phyloP scores from a whole-genome alignment of 1,140 invertebrate genomes.

The Cydia fagiglandana region DNA sequence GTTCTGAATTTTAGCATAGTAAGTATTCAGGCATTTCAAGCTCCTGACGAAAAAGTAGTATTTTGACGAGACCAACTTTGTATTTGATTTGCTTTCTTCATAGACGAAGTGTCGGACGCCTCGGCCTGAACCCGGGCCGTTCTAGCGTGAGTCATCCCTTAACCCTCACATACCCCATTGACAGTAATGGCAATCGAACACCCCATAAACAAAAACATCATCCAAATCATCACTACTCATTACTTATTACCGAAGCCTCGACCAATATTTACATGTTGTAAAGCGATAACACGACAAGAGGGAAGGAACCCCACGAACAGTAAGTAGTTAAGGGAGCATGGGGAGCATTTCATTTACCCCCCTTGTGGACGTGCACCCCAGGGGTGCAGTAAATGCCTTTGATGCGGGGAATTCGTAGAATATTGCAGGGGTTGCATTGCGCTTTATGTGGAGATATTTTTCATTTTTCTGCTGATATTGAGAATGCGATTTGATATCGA shows the following conservation, averaged over 20 bases:
- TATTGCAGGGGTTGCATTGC: conserved; percentile 27
- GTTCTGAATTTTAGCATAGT: no score
- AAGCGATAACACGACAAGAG: conserved; percentile 43
- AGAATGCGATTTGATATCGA: not conserved
- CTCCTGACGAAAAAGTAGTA: no score
- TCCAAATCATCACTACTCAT: conserved; percentile 19
- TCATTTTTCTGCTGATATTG: conserved; percentile 11
- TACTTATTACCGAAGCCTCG: conserved; percentile 17
- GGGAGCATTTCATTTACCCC: conserved; percentile 58
- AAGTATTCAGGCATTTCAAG: no score
- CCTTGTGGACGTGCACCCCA: conserved; percentile 42
- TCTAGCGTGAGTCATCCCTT: no score
- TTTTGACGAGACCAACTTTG: no score
- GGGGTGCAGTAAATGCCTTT: conserved; percentile 39
- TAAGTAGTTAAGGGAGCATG: conserved; percentile 47
- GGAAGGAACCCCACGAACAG: conserved; percentile 47
- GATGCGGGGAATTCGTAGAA: conserved; percentile 38
- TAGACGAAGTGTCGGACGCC: no score
- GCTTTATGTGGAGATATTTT: conserved; percentile 16
- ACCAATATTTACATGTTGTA: conserved; percentile 59
- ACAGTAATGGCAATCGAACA: not conserved
- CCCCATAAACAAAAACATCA: not conserved
- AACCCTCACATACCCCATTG: not conserved
- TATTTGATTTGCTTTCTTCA: no score
- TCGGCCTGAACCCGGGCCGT: no score